Percentiles rank a stretch among this genome's conserved stretches.
phyloP scores from a whole-genome alignment of 2,113 vertebrate species.

The Spea multiplicata region DNA sequence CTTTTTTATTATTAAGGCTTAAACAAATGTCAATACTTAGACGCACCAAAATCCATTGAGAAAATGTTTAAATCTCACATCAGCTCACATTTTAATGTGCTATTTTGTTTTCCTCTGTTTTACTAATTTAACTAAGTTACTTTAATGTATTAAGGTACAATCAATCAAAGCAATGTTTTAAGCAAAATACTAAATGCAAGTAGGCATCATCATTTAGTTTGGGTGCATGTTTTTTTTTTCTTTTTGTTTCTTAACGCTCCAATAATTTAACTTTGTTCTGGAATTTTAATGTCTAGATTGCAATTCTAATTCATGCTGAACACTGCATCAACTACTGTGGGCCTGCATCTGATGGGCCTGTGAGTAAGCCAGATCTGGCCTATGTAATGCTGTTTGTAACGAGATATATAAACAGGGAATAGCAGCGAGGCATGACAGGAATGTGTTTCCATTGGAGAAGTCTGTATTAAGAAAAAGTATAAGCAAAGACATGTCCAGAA shows the following conservation, averaged over 20 bases:
- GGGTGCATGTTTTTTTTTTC: background rate
- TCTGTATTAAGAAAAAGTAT: slow-evolving; percentile 75
- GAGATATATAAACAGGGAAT: slow-evolving; percentile 96
- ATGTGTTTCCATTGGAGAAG: slow-evolving; percentile 98
- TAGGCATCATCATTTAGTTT: background rate
- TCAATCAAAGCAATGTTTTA: background rate
- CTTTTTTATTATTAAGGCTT: too few species aligned
- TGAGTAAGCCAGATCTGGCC: slow-evolving; percentile 68
- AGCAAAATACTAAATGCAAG: background rate
- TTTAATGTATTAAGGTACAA: background rate
- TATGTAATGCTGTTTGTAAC: slow-evolving; percentile 91
- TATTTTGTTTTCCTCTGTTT: too few species aligned
- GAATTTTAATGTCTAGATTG: slow-evolving; percentile 47
- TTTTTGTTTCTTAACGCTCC: slow-evolving; percentile 1
- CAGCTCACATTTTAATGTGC: too few species aligned
- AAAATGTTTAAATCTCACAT: too few species aligned
- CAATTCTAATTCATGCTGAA: slow-evolving; percentile 43
- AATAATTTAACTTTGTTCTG: slow-evolving; percentile 27
- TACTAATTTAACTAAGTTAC: too few species aligned
- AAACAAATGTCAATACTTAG: too few species aligned
- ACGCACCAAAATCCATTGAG: too few species aligned
- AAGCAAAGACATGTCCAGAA: slow-evolving; percentile 85
- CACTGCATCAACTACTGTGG: slow-evolving; percentile 55
- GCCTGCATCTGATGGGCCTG: slow-evolving; percentile 61
- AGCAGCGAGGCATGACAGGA: slow-evolving; percentile 96